phyloP scores from a whole-genome alignment of 2,888 invertebrate species.

The Plebejus anna region DNA sequence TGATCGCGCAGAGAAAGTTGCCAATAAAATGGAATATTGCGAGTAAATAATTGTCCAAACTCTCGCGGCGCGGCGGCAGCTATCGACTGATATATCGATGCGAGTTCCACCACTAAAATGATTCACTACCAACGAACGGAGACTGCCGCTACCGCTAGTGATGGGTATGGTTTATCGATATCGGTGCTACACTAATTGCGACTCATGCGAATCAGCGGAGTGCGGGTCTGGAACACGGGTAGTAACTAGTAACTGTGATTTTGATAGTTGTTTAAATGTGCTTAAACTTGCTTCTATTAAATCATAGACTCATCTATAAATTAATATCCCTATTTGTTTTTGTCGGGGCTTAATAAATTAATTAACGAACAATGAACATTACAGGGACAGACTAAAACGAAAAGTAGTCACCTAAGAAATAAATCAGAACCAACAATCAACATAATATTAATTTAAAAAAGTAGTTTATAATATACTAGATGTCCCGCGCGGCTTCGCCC shows the following conservation, averaged over 20 bases:
- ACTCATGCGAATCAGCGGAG: background rate
- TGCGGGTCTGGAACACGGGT: background rate
- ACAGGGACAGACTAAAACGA: too few relatives aligned
- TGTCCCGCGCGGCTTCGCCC: too few relatives aligned
- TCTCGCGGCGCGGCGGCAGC: background rate
- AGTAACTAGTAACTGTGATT: background rate
- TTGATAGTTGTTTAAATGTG: background rate
- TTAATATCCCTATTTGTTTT: too few relatives aligned
- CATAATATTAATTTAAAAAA: too few relatives aligned
- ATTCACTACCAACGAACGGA: background rate
- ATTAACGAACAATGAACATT: too few relatives aligned
- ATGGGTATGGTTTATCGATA: slow-evolving; percentile 8
- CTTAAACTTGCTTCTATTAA: too few relatives aligned
- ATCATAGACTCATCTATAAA: too few relatives aligned
- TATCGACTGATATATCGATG: slow-evolving; percentile 11
- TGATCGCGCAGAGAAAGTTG: background rate
- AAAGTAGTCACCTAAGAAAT: too few relatives aligned
- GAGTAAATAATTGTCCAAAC: slow-evolving; percentile 20
- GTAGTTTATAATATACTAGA: too few relatives aligned
- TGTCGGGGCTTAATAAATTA: too few relatives aligned
- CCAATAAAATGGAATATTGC: slow-evolving; percentile 12
- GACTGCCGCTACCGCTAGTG: background rate
- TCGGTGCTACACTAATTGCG: background rate
- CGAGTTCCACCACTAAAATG: slow-evolving; percentile 4
- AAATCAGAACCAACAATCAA: too few relatives aligned